Percentiles rank a stretch among this genome's conserved stretches.
Conservation (phyloP, 2,797 vertebrate genomes). For the Malacoraja senta region DNA sequence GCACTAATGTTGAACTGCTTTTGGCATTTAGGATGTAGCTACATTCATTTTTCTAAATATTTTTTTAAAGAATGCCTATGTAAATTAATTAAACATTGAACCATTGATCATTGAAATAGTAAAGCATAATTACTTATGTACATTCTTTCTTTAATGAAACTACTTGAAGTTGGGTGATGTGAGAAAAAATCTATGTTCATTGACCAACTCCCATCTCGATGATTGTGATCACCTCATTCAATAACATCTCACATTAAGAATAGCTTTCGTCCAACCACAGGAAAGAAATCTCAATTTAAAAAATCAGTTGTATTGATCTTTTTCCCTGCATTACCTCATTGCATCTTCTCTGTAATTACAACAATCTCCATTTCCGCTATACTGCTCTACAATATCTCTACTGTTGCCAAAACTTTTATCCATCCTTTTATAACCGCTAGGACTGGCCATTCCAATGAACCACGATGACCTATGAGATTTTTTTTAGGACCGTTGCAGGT, state of each 20-base stretch:
- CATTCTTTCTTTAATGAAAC: not conserved
- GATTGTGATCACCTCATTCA: not conserved
- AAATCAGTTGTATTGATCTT: not conserved
- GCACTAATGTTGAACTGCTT: not conserved
- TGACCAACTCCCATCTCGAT: not conserved
- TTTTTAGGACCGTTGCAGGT: too few relatives aligned
- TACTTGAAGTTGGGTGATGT: not conserved
- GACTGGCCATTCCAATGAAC: too few relatives aligned
- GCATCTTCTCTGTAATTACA: too few relatives aligned
- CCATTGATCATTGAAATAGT: too few relatives aligned
- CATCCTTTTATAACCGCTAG: too few relatives aligned
- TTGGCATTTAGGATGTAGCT: not conserved
- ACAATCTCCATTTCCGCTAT: too few relatives aligned
- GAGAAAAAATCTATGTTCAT: not conserved
- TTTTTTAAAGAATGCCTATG: not conserved
- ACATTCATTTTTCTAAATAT: not conserved
- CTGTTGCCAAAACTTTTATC: too few relatives aligned
- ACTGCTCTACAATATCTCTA: too few relatives aligned
- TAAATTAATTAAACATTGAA: not conserved
- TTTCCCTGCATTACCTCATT: too few relatives aligned
- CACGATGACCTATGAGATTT: too few relatives aligned
- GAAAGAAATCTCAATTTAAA: not conserved
- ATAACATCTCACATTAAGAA: not conserved
- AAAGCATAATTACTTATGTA: not conserved
- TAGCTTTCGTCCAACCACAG: not conserved